Conservation (phyloP, 2,113 vertebrate genomes). For the Uria aalge region DNA sequence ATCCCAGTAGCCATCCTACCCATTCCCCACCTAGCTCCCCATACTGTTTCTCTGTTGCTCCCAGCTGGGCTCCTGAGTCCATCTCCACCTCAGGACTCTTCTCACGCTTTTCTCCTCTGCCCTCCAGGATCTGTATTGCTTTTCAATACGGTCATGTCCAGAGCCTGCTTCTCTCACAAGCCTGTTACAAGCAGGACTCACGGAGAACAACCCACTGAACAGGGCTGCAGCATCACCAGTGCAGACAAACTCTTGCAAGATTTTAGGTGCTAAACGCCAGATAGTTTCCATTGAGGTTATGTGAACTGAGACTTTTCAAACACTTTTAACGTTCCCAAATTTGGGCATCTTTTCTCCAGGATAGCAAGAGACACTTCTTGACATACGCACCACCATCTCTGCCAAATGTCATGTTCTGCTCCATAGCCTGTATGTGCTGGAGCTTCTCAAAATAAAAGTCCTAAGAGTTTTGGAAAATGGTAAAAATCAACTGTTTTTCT, state of each 20-base stretch:
- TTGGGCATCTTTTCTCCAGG: conserved; percentile 16
- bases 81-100: neutral
- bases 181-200: neutral
- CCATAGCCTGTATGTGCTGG: neutral
- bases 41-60: rapidly evolving
- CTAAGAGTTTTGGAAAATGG: neutral
- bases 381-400: neutral
- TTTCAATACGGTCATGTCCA: neutral
- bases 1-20: neutral
- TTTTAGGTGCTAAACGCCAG: neutral
- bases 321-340: conserved; percentile 17
- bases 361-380: conserved; percentile 16
- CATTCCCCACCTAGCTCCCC: neutral
- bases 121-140: neutral
- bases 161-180: neutral
- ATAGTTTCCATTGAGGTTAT: neutral
- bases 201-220: neutral
- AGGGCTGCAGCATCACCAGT: neutral
- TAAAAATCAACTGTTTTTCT: neutral
- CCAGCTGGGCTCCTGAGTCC: neutral
- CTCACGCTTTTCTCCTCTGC: neutral
- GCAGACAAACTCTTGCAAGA: neutral
- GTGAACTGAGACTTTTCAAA: conserved; percentile 10
- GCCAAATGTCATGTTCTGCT: conserved; percentile 7
- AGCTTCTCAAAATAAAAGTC: neutral